These are phyloP conservation scores for Orthosia incerta DNA, from an alignment of 2,888 invertebrate genomes.

Conservation along the genomic window DNA sequence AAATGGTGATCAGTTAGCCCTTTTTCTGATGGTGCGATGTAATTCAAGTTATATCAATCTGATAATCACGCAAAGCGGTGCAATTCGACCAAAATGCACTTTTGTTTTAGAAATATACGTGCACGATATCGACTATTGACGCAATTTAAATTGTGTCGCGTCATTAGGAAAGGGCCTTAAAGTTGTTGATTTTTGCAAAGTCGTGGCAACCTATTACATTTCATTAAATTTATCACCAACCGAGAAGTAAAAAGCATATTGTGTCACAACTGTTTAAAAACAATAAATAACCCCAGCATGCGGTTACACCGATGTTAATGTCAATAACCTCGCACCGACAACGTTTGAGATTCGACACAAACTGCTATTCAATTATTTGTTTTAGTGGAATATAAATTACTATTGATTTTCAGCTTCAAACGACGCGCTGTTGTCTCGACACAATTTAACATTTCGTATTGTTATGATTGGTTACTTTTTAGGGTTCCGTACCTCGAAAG, in stretches of 20 bases:
- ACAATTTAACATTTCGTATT: constrained; percentile 20
- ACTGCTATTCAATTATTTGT: constrained; percentile 59
- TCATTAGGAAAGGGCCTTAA: too few species aligned
- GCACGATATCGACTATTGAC: too few species aligned
- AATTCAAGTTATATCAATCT: too few species aligned
- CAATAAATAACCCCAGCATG: constrained; percentile 17
- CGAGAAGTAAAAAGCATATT: not conserved
- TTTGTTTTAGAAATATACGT: too few species aligned
- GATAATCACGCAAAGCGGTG: too few species aligned
- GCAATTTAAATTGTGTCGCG: too few species aligned
- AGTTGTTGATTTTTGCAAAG: too few species aligned
- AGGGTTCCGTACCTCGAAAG: too few species aligned
- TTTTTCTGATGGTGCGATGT: too few species aligned
- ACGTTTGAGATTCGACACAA: constrained; percentile 42
- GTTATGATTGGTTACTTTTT: not conserved
- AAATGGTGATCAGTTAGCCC: too few species aligned
- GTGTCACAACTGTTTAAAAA: not conserved
- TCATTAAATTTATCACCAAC: not conserved
- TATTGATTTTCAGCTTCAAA: constrained; percentile 46
- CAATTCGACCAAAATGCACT: too few species aligned
- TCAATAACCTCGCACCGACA: constrained; percentile 37
- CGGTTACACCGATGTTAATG: constrained; percentile 39
- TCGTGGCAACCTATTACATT: not conserved
- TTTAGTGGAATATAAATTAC: constrained; percentile 52
- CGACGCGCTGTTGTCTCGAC: constrained; percentile 19